A percentile compares a stretch with the other conserved stretches of the same genome.
These are phyloP conservation scores for Ctenoplectra terminalis DNA, from an alignment of 1,140 invertebrate genomes.

Conservation along the genomic window DNA sequence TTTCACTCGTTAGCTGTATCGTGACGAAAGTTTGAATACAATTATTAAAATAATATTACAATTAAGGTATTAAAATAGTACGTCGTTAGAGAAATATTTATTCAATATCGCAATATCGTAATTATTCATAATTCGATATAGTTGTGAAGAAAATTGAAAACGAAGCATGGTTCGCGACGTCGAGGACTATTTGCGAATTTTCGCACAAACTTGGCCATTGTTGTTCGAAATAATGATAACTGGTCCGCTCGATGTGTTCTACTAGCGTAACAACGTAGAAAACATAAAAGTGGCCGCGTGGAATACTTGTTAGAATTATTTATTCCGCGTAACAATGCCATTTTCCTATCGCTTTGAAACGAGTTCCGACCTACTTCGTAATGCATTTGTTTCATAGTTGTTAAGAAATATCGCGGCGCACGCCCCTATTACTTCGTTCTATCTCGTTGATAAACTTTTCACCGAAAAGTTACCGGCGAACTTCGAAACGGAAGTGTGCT, in stretches of 20 bases:
- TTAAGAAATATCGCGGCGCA: constrained; percentile 27
- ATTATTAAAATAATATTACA: too few species aligned
- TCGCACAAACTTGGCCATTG: neutral
- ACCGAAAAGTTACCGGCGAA: constrained; percentile 37
- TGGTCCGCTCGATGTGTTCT: neutral
- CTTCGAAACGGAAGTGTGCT: constrained; percentile 48
- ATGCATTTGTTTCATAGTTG: constrained; percentile 38
- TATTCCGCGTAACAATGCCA: constrained; percentile 11
- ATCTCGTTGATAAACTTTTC: constrained; percentile 60
- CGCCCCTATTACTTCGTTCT: constrained; percentile 4
- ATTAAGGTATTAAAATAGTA: too few species aligned
- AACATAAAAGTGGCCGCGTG: neutral
- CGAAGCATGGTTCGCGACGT: too few species aligned
- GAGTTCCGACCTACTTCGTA: constrained; percentile 27
- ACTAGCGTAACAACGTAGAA: neutral
- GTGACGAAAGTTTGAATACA: too few species aligned
- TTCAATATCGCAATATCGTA: too few species aligned
- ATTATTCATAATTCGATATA: too few species aligned
- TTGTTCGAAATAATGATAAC: neutral
- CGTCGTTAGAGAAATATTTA: too few species aligned
- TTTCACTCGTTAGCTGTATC: too few species aligned
- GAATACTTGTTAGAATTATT: constrained; percentile 4
- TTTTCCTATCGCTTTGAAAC: constrained; percentile 25
- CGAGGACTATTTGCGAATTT: too few species aligned
- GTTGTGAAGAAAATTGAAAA: too few species aligned